A percentile compares a stretch with the other conserved stretches of the same genome.
phyloP scores from a whole-genome alignment of 2,113 vertebrate genomes.

The Xiphophorus couchianus region DNA sequence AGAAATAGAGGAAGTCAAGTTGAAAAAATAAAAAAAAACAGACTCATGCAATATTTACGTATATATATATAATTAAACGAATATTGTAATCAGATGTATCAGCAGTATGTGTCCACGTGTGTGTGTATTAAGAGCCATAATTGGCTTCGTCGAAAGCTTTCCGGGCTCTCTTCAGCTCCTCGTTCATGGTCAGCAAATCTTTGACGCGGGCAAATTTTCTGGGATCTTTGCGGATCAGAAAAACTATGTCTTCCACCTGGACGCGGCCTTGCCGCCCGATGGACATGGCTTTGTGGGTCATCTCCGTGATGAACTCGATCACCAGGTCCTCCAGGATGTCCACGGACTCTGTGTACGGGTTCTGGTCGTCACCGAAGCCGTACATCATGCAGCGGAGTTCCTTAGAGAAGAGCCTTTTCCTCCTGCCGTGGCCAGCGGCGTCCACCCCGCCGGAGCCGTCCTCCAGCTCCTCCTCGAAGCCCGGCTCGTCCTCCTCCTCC shows the following conservation, averaged over 20 bases:
- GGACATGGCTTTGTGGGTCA: slow-evolving; percentile 99
- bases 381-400: slow-evolving; percentile 99
- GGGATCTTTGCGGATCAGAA: slow-evolving; percentile 95
- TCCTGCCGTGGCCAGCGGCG: slow-evolving; percentile 86
- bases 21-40: not conserved
- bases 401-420: slow-evolving; percentile 96
- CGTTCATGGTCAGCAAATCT: slow-evolving; percentile 98
- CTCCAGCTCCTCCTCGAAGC: slow-evolving; percentile 91
- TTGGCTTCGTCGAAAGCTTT: slow-evolving; percentile 98
- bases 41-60: not conserved
- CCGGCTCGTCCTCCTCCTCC: slow-evolving; percentile 80
- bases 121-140: slow-evolving; percentile 86
- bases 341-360: slow-evolving; percentile 97
- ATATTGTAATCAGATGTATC: not conserved
- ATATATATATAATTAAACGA: too few species aligned
- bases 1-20: not conserved
- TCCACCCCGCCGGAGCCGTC: slow-evolving; percentile 86
- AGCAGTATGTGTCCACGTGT: too few species aligned
- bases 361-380: slow-evolving; percentile 98
- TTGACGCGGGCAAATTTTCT: slow-evolving; percentile 97
- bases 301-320: slow-evolving; percentile 98
- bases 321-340: slow-evolving; percentile 98
- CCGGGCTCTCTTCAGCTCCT: slow-evolving; percentile 94
- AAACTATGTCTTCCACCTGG: slow-evolving; percentile 98
- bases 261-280: slow-evolving; percentile 96